These are phyloP conservation scores for Asobara japonica DNA, from an alignment of 1,140 invertebrate genomes.

Conservation along the genomic window DNA sequence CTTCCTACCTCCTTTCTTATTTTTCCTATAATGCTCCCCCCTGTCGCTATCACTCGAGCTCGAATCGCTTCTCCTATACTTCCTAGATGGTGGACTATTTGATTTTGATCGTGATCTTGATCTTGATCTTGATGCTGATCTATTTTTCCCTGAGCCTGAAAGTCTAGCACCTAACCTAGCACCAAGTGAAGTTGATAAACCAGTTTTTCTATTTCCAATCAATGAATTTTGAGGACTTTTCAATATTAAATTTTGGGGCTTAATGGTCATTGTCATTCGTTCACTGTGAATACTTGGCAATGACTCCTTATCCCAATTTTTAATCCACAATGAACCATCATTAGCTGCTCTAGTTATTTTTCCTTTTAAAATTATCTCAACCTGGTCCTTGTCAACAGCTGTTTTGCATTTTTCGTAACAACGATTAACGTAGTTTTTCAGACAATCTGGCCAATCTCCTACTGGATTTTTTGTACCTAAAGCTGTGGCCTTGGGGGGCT, in stretches of 20 bases:
- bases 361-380: conserved; percentile 92
- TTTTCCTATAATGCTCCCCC: conserved; percentile 57
- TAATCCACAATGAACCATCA: conserved; percentile 83
- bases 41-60: conserved; percentile 57
- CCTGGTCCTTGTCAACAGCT: conserved; percentile 89
- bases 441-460: conserved; percentile 75
- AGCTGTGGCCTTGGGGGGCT: conserved; percentile 21
- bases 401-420: conserved; percentile 92
- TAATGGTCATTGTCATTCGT: conserved; percentile 72
- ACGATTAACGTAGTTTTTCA: conserved; percentile 87
- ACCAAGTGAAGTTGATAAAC: conserved; percentile 68
- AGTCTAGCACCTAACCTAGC: conserved; percentile 67
- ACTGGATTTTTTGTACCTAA: conserved; percentile 61
- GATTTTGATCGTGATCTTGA: conserved; percentile 56
- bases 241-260: conserved; percentile 52
- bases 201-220: conserved; percentile 54
- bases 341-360: conserved; percentile 90
- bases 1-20: conserved; percentile 56
- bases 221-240: conserved; percentile 48
- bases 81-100: conserved; percentile 55
- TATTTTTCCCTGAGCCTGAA: conserved; percentile 58
- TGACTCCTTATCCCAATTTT: conserved; percentile 92
- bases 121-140: conserved; percentile 66
- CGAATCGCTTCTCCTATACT: conserved; percentile 59
- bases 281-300: conserved; percentile 86